Base-by-base conservation (phyloP, 1,140 invertebrate genomes). In the Elymnias hypermnestra region DNA sequence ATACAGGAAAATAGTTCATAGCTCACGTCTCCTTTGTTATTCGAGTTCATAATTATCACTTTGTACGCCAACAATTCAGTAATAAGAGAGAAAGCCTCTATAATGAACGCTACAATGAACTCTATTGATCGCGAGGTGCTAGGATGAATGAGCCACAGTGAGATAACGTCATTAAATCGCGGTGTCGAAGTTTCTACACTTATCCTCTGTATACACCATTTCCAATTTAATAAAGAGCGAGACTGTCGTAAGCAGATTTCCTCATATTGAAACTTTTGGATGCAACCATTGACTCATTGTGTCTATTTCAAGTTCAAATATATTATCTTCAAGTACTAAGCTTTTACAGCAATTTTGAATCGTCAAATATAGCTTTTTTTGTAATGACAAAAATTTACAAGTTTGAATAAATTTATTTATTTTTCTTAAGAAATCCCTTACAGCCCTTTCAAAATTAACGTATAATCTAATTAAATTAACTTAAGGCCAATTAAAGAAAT, bases 61-160 rank as follows among this genome's bases (percentile, higher is more conserved):
- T 5, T 5, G 26, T 13, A 29, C 26, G 13, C 13, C 26, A 12
- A 12, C 9, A 10, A 12, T 29, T 8, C 26, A 13, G 26, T 29
- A 29, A 29, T 29, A 29, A 29, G 26, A 29, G 23, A 25, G 26
- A 29, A 29, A 29, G 9, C 26, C 26, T 9, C 9, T 29, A 29
- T 29, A 29, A 29, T 29, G 26, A 29, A 29, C 26, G 26, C 26
- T 29, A 29, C 26, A 29, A 29, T 29, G 26, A 29, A 13, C 26
- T 10, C 9, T 29, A 29, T 29, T 4, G 26, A 29, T 29, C 26
- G 23, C 26, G 1, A 29, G 26, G 26, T 29, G 26, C 26, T 9
- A 29, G 9, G 26, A 12, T 29, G 26, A 13, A 5, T 12, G 26
- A 29, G 4, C 26, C 13, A 29, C 26, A 12, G 26, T 5, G 26